Conservation (phyloP, 2,113 vertebrate species). For the Centropristis striata region DNA sequence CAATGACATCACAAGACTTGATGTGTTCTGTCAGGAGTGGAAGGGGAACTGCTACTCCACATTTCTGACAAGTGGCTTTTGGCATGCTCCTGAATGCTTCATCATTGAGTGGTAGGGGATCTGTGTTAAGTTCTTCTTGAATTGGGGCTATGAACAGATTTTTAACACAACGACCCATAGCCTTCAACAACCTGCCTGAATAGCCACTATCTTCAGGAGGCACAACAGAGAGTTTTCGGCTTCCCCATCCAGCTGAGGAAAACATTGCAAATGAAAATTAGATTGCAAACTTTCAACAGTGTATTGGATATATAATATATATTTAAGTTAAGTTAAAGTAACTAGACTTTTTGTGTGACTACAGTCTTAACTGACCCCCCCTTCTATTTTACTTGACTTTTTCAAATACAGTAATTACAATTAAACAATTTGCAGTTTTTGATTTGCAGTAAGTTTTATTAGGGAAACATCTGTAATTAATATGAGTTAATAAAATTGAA, state of each 20-base stretch:
- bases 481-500: no score
- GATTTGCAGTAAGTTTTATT: neutral
- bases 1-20: no score
- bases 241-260: slow-evolving; percentile 11
- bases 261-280: neutral
- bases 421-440: no score
- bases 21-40: no score
- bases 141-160: slow-evolving; percentile 12
- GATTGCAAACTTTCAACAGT: neutral
- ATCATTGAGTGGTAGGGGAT: slow-evolving; percentile 9
- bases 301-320: no score
- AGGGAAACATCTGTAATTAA: neutral
- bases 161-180: neutral
- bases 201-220: neutral
- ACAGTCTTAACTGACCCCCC: neutral
- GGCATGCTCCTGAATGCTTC: slow-evolving; percentile 10
- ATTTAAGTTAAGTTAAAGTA: neutral
- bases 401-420: no score
- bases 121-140: neutral
- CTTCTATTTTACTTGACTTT: no score
- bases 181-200: neutral
- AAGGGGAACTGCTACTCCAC: no score
- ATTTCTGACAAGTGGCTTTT: slow-evolving; percentile 15
- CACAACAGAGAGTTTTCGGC: no score
- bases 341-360: neutral